Evolutionary conservation across 2,797 vertebrate genomes (phyloP).

Genomic region (Enteromius treurensis): DNA sequence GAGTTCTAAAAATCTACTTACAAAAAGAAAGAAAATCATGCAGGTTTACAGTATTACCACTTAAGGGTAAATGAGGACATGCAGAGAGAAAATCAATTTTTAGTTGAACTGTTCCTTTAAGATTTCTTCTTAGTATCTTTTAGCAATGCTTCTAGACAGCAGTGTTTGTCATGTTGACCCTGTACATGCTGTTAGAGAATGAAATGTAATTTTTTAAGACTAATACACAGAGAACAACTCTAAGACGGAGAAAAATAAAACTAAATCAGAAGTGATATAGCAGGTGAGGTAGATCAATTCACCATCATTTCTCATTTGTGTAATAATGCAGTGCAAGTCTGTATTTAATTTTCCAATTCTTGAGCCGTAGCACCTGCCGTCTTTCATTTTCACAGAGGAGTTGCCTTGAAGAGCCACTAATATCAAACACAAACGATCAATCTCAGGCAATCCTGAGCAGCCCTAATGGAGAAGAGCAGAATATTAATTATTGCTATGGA

Average conservation of each 20-base stretch:
- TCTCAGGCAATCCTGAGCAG: conserved; percentile 76
- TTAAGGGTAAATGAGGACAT: neutral
- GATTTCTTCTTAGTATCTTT: neutral
- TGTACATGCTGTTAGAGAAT: conserved; percentile 21
- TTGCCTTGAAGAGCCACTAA: conserved; percentile 74
- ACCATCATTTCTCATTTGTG: conserved; percentile 62
- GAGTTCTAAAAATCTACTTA: neutral
- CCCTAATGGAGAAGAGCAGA: conserved; percentile 80
- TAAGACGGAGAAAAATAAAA: conserved; percentile 11
- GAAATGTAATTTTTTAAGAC: conserved; percentile 32
- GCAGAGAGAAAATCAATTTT: neutral
- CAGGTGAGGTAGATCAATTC: conserved; percentile 68
- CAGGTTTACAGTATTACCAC: neutral
- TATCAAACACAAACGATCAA: conserved; percentile 84
- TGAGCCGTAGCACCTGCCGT: conserved; percentile 70
- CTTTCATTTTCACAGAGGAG: conserved; percentile 73
- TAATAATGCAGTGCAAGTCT: conserved; percentile 65
- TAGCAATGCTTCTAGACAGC: conserved; percentile 1
- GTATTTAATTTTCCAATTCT: conserved; percentile 75
- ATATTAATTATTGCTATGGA: conserved; percentile 79
- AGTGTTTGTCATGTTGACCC: neutral
- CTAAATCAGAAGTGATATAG: conserved; percentile 60
- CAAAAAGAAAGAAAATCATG: neutral
- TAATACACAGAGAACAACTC: neutral
- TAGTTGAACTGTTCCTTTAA: neutral